Base-by-base conservation (phyloP, 1,140 invertebrate genomes). In the Callitettix versicolor region DNA sequence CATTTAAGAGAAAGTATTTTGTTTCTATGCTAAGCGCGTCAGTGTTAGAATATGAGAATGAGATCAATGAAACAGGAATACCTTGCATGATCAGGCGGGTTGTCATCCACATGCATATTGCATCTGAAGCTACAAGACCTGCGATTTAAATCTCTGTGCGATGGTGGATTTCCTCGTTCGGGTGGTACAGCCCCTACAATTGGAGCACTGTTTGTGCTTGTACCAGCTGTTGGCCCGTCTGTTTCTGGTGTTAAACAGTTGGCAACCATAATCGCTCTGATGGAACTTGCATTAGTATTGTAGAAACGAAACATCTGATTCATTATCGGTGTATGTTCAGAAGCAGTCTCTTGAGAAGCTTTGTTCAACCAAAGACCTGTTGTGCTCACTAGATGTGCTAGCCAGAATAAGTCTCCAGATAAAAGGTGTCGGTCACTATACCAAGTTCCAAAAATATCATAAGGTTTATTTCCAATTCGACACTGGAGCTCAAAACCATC, bases 391-490 rank as follows among this genome's bases (percentile, higher is more conserved):
- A 90, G 69, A 66, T 88, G 81, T 9, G 84, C 85, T 24, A 90
- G 69, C 85, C 86, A 90, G 63, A 82, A 78, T 1, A 91, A 70
- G 64, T 88, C 82, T 41, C 89, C 88, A 18, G 88, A 91, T 41
- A 93, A 66, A 4, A 92, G 71, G 69, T 89, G 85, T 60, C 79
- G 78, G 63, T 91, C 86, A 65, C 84, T 88, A 63, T 88, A 91
- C 89, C 89, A 93, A 36, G 86, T 85, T 15, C 89, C 89, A 72
- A 91, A 91, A 60, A 91, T 85, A 69, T 92, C 88, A 64, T 90
- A 91, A 0, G 90, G 90, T 59, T 90, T 88, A 71, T 91, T 92
- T 20, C 81, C 76, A 5, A 91, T 83, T 51, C 88, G 73, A 63
- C 88, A 90, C 64, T 89, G 84, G 11, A 91, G 71, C 62, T 81